Conservation (phyloP, 2,888 invertebrate genomes). For the Macrophya annulata region DNA sequence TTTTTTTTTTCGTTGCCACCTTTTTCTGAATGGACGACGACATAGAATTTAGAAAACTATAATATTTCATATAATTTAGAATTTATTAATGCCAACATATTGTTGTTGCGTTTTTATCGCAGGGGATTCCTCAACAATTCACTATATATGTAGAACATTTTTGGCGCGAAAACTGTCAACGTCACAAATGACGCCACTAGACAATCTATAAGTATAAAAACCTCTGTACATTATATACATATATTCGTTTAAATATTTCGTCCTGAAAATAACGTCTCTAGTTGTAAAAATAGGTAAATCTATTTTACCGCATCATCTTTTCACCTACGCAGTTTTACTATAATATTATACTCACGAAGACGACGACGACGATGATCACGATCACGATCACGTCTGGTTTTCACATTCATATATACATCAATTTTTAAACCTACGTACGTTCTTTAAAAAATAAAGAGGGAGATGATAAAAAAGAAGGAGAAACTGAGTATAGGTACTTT, state of each 20-base stretch:
- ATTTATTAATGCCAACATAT: background rate
- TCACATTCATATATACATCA: background rate
- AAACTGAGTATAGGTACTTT: background rate
- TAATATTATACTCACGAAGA: constrained; percentile 24
- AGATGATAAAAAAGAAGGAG: background rate
- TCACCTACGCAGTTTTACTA: constrained; percentile 52
- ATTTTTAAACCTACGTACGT: background rate
- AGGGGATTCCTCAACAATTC: background rate
- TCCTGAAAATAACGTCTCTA: constrained; percentile 43
- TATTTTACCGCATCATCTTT: constrained; percentile 38
- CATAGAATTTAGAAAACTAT: background rate
- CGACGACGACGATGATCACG: background rate
- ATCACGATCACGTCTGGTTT: background rate
- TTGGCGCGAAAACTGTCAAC: constrained; percentile 38
- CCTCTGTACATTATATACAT: background rate
- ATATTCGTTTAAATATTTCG: constrained; percentile 45
- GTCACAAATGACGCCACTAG: constrained; percentile 37
- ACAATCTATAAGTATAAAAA: background rate
- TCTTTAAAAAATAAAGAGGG: too few relatives aligned
- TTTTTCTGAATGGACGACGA: background rate
- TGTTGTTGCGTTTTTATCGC: background rate
- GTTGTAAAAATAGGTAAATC: constrained; percentile 43
- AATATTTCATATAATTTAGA: background rate
- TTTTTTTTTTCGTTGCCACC: background rate
- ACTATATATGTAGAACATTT: constrained; percentile 12